A percentile compares a stretch with the other conserved stretches of the same genome.
These are phyloP conservation scores for Cairina moschata DNA, from an alignment of 2,113 vertebrate genomes.

Conservation along the genomic window DNA sequence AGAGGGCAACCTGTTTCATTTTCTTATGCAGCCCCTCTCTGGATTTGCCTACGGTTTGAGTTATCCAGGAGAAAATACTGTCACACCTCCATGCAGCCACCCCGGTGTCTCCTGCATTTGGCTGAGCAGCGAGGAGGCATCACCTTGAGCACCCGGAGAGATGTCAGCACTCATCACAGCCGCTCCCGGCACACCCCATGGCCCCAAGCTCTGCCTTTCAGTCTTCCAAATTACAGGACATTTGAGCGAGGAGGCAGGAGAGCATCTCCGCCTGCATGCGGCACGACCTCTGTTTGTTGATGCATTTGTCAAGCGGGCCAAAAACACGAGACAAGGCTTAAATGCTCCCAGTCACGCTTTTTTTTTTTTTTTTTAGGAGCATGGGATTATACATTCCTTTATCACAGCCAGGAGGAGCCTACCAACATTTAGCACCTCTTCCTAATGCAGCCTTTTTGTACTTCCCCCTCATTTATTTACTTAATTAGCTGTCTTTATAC, in stretches of 20 bases:
- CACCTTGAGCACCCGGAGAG: not conserved
- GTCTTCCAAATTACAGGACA: not conserved
- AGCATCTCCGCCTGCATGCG: not conserved
- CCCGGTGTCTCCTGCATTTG: fast-evolving
- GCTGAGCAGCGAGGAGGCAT: not conserved
- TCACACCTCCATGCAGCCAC: not conserved
- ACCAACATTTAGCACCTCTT: conserved; percentile 2
- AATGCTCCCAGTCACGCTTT: not conserved
- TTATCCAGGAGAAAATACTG: not conserved
- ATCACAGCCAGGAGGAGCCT: not conserved
- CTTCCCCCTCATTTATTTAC: not conserved
- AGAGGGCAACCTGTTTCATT: not conserved
- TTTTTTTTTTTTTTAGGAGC: conserved; percentile 60
- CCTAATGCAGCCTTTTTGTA: not conserved
- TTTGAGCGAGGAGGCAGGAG: not conserved
- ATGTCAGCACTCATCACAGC: not conserved
- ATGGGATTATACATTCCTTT: conserved; percentile 22
- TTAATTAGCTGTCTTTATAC: conserved; percentile 21
- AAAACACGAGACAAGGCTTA: conserved; percentile 29
- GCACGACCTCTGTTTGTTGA: conserved; percentile 18
- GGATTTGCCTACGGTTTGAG: not conserved
- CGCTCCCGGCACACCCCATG: not conserved
- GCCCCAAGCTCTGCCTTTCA: not conserved
- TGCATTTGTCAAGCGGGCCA: conserved; percentile 24
- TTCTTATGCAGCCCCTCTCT: not conserved